These are phyloP conservation scores for Phrynocephalus guinanensis DNA, from an alignment of 2,797 vertebrate genomes.

Conservation along the genomic window DNA sequence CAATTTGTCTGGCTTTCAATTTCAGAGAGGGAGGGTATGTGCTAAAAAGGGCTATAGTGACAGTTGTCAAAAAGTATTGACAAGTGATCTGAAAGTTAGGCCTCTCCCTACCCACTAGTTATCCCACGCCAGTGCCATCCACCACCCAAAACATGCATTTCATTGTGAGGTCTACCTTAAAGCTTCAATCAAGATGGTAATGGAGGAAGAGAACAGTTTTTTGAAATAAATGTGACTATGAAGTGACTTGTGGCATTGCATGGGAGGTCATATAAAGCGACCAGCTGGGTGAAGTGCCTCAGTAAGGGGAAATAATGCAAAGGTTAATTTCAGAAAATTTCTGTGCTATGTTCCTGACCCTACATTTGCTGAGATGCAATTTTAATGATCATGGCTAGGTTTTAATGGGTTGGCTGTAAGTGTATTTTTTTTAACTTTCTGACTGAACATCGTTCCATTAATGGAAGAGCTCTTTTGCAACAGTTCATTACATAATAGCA, in stretches of 20 bases:
- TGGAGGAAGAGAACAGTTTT: background rate
- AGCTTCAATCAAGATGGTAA: background rate
- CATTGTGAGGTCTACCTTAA: background rate
- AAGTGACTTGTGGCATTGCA: conserved; percentile 32
- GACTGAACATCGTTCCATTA: conserved; percentile 48
- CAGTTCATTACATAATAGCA: conserved; percentile 39
- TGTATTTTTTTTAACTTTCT: conserved; percentile 49
- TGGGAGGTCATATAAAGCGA: background rate
- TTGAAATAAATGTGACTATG: background rate
- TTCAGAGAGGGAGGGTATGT: background rate
- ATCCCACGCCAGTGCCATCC: background rate
- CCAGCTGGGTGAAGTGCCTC: conserved; percentile 9
- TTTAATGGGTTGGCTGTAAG: conserved; percentile 43
- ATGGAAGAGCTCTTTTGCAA: conserved; percentile 46
- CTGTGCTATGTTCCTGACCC: conserved; percentile 30
- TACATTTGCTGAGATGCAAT: conserved; percentile 46
- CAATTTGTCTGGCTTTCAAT: background rate
- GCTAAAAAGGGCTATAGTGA: background rate
- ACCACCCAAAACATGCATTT: background rate
- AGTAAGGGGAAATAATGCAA: conserved; percentile 45
- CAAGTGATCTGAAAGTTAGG: background rate
- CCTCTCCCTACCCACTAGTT: background rate
- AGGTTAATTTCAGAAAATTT: conserved; percentile 31
- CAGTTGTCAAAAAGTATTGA: background rate
- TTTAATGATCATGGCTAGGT: conserved; percentile 45